Evolutionary conservation across 2,797 vertebrate species (phyloP).

Genomic region (Acipenser ruthenus): DNA sequence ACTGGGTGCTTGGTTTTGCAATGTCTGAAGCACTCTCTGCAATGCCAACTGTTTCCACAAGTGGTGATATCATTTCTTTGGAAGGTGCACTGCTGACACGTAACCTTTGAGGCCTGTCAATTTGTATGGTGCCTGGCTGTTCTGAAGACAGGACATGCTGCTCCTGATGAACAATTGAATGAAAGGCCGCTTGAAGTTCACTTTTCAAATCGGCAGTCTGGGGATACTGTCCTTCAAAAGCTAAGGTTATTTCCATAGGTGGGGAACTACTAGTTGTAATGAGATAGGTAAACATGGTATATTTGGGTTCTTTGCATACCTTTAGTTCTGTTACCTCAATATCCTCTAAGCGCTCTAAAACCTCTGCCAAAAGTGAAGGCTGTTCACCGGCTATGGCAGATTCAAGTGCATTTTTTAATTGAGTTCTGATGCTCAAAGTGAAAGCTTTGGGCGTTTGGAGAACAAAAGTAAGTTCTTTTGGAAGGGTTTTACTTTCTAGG

Average conservation of each 20-base stretch:
- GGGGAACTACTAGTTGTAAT: constrained; percentile 61
- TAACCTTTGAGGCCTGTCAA: constrained; percentile 53
- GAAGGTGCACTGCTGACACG: constrained; percentile 40
- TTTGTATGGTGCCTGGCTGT: constrained; percentile 49
- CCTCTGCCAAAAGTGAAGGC: constrained; percentile 67
- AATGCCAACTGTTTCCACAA: constrained; percentile 49
- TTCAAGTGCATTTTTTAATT: constrained; percentile 69
- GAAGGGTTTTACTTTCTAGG: constrained; percentile 48
- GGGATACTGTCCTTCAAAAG: constrained; percentile 67
- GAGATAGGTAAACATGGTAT: constrained; percentile 66
- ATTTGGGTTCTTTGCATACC: constrained; percentile 62
- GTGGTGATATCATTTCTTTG: constrained; percentile 46
- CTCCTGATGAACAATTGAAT: constrained; percentile 72
- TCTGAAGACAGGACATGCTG: constrained; percentile 64
- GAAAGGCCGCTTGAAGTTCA: constrained; percentile 72
- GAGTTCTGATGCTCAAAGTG: constrained; percentile 56
- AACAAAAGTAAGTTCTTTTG: constrained; percentile 68
- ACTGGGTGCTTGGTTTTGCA: constrained; percentile 38
- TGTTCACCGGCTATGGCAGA: constrained; percentile 69
- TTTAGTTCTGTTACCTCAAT: constrained; percentile 66
- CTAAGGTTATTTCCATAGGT: constrained; percentile 68
- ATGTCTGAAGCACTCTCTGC: constrained; percentile 47
- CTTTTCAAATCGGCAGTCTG: constrained; percentile 69
- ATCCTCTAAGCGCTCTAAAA: constrained; percentile 58
- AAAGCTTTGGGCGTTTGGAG: constrained; percentile 55